Evolutionary conservation across 2,888 invertebrate species (phyloP).

Genomic region (Scrobipalpa costella): DNA sequence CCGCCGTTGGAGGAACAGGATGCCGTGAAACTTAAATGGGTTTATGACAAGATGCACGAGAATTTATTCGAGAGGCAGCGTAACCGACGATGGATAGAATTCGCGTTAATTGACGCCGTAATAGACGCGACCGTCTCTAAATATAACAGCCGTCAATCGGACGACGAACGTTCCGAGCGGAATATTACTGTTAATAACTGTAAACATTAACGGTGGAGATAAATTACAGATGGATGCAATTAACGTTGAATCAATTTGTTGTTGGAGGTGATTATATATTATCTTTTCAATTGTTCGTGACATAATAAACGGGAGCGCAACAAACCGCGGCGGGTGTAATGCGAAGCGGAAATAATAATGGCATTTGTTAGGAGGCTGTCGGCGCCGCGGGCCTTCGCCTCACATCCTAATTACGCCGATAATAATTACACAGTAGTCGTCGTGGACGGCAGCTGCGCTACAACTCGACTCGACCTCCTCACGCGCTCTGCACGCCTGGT

Average conservation of each 20-base stretch:
- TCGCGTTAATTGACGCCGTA: constrained; percentile 46
- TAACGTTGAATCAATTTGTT: constrained; percentile 72
- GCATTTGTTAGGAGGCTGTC: constrained; percentile 68
- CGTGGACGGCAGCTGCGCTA: constrained; percentile 52
- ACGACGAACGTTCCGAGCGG: constrained; percentile 46
- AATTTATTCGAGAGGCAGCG: constrained; percentile 51
- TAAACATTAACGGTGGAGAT: constrained; percentile 53
- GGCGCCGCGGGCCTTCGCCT: constrained; percentile 69
- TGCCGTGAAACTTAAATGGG: constrained; percentile 63
- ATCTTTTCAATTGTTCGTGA: constrained; percentile 69
- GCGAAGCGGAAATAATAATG: constrained; percentile 77
- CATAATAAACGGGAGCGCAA: constrained; percentile 69
- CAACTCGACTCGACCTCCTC: constrained; percentile 38
- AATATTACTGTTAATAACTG: constrained; percentile 61
- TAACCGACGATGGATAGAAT: constrained; percentile 46
- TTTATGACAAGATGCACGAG: constrained; percentile 65
- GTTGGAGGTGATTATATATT: constrained; percentile 63
- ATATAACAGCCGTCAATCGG: constrained; percentile 46
- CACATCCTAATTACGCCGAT: constrained; percentile 80
- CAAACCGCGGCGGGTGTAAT: constrained; percentile 67
- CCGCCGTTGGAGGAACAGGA: constrained; percentile 47
- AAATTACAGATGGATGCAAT: constrained; percentile 60
- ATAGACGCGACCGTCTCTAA: constrained; percentile 30
- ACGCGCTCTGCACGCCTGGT: constrained; percentile 33
- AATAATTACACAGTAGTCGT: constrained; percentile 75